Conservation (phyloP, 92 coral and sea anemone species). For the Parazoanthus darwini region DNA sequence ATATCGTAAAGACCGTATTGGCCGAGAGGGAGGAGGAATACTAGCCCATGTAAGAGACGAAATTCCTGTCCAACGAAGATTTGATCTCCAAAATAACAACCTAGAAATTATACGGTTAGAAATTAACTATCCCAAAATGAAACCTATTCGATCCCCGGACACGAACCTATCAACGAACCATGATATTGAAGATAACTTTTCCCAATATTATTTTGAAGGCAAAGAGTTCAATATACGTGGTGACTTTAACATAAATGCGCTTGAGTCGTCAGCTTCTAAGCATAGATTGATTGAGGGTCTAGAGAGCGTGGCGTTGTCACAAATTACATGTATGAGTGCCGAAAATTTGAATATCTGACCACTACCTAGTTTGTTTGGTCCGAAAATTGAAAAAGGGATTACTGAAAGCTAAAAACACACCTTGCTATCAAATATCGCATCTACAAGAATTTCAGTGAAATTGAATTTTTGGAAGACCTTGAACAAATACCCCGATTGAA, state of each 20-base stretch:
- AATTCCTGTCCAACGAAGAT: background rate
- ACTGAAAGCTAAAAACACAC: conserved; percentile 7
- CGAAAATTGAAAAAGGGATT: conserved; percentile 34
- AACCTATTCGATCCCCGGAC: conserved; percentile 35
- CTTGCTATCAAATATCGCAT: conserved; percentile 42
- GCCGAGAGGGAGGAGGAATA: background rate
- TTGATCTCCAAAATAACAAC: background rate
- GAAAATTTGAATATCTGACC: conserved; percentile 25
- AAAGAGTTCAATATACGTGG: conserved; percentile 28
- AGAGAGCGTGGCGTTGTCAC: conserved; percentile 2
- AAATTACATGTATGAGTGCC: background rate
- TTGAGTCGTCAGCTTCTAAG: conserved; percentile 21
- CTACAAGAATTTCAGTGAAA: conserved; percentile 23
- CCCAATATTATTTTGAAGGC: conserved; percentile 17
- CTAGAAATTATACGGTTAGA: conserved; percentile 29
- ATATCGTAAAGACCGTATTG: too few species aligned
- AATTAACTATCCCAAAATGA: conserved; percentile 23
- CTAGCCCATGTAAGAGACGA: background rate
- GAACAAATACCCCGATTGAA: conserved; percentile 9
- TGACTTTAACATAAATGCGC: conserved; percentile 20
- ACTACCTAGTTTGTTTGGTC: conserved; percentile 35
- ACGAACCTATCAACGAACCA: background rate
- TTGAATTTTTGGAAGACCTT: conserved; percentile 19
- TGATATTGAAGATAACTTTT: background rate
- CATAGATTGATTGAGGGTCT: conserved; percentile 24